Conservation (phyloP, 2,113 vertebrate genomes). For the Uropsilus gracilis region DNA sequence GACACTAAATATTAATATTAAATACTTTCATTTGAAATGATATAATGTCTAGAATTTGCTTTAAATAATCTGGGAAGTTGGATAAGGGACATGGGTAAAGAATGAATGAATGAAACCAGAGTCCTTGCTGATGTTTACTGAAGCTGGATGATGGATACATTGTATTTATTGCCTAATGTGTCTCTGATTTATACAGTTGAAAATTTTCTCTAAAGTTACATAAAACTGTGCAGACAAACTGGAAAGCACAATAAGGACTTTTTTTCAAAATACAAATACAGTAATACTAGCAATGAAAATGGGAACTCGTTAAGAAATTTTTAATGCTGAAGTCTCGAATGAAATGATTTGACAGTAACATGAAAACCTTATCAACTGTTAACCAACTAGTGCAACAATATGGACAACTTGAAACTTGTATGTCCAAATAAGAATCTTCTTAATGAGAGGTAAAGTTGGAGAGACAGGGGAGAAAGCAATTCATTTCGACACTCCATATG, state of each 20-base stretch:
- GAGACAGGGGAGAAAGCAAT: not conserved
- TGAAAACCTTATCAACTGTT: not conserved
- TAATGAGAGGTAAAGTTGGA: not conserved
- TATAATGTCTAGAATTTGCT: not conserved
- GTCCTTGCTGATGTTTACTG: not conserved
- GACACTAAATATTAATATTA: slow-evolving; percentile 6
- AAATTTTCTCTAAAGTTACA: not conserved
- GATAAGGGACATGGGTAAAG: not conserved
- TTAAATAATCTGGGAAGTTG: not conserved
- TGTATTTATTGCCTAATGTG: not conserved
- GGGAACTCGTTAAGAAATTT: too few species aligned
- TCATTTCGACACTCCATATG: not conserved
- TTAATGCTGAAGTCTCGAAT: too few species aligned
- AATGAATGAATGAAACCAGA: not conserved
- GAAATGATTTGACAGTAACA: not conserved
- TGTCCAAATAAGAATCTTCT: not conserved
- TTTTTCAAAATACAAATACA: slow-evolving; percentile 32
- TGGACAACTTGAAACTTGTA: not conserved
- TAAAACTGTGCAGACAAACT: not conserved
- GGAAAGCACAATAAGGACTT: not conserved
- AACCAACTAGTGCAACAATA: not conserved
- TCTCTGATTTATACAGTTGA: not conserved
- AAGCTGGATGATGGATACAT: not conserved
- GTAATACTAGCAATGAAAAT: not conserved
- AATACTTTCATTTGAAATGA: not conserved